Evolutionary conservation across 2,888 invertebrate genomes (phyloP).

Genomic region (Sicus ferrugineus): DNA sequence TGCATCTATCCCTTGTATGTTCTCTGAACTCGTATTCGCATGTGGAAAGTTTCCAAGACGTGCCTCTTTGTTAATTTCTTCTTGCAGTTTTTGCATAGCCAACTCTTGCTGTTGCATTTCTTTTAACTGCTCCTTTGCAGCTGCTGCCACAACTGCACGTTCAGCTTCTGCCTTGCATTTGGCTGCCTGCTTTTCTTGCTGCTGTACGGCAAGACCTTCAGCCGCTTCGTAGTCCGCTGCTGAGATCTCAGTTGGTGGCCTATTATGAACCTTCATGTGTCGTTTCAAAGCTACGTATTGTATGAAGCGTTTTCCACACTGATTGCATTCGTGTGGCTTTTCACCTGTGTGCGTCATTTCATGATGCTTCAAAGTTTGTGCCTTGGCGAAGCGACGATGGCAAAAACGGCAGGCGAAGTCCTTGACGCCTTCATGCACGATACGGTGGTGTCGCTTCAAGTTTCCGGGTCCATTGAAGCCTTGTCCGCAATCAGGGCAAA

Average conservation of each 20-base stretch:
- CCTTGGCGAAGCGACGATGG: slow-evolving; percentile 60
- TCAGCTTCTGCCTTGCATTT: slow-evolving; percentile 55
- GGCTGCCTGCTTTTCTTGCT: slow-evolving; percentile 54
- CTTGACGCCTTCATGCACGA: slow-evolving; percentile 61
- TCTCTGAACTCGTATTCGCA: slow-evolving; percentile 36
- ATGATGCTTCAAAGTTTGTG: slow-evolving; percentile 61
- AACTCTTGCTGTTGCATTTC: slow-evolving; percentile 51
- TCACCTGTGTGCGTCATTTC: slow-evolving; percentile 63
- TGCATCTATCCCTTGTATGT: slow-evolving; percentile 32
- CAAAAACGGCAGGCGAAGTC: slow-evolving; percentile 60
- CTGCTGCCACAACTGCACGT: slow-evolving; percentile 55
- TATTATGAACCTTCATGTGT: slow-evolving; percentile 59
- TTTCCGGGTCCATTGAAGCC: slow-evolving; percentile 61
- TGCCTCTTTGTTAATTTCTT: slow-evolving; percentile 31
- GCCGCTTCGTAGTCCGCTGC: slow-evolving; percentile 50
- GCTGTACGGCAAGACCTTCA: slow-evolving; percentile 56
- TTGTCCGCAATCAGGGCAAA: slow-evolving; percentile 58
- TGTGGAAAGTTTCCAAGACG: slow-evolving; percentile 32
- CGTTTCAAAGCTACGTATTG: slow-evolving; percentile 59
- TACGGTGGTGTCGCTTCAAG: slow-evolving; percentile 58
- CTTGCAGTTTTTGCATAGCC: slow-evolving; percentile 40
- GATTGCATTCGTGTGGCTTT: slow-evolving; percentile 59
- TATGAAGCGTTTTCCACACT: slow-evolving; percentile 59
- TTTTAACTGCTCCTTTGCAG: slow-evolving; percentile 54
- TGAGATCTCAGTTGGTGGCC: slow-evolving; percentile 48